Evolutionary conservation across 2,888 invertebrate species (phyloP).

Genomic region (Imbricaverruca yamaguchii): DNA sequence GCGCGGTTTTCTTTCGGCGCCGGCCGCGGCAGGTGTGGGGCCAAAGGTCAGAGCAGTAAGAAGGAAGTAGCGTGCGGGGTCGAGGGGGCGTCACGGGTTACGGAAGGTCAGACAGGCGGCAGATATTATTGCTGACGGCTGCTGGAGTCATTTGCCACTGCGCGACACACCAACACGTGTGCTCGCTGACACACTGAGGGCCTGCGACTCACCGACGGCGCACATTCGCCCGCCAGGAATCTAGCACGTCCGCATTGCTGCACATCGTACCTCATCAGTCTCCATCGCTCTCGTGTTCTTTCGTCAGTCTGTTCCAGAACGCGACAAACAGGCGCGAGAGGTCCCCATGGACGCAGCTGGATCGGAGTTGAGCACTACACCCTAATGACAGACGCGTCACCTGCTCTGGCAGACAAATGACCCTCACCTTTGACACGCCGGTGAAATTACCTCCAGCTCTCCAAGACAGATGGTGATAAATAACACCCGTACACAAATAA

Average conservation of each 20-base stretch:
- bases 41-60: background rate
- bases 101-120: background rate
- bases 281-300: background rate
- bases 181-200: background rate
- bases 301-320: background rate
- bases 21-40: background rate
- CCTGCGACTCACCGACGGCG: too few relatives aligned
- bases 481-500: background rate
- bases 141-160: background rate
- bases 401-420: background rate
- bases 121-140: background rate
- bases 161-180: background rate
- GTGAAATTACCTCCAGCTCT: background rate
- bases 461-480: background rate
- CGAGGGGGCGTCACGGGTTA: background rate
- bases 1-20: background rate
- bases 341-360: background rate
- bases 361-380: background rate
- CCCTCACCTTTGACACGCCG: background rate
- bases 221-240: background rate
- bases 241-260: background rate
- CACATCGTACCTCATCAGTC: background rate
- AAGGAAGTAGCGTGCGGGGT: slow-evolving; percentile 5
- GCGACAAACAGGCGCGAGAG: background rate
- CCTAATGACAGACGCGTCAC: background rate